Base-by-base conservation (phyloP, 2,888 invertebrate genomes). In the Agrotis puta region DNA sequence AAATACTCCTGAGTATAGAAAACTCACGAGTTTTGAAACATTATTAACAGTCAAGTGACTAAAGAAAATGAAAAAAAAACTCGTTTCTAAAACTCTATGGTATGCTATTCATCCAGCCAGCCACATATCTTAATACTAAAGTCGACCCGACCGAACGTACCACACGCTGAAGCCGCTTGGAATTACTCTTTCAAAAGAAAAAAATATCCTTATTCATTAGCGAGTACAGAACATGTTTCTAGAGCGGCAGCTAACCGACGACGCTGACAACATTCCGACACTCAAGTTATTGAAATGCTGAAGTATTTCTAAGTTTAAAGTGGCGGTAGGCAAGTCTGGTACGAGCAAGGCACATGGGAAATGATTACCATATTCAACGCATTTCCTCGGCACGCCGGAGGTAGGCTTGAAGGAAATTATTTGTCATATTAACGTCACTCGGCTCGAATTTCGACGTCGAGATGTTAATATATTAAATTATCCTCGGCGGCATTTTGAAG, bases 391-490 rank as follows among this genome's bases (percentile, higher is more conserved):
- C 87, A 83, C 82, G 68, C 81, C 87, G 86, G 87, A 89, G 88
- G 92, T 93, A 93, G 94, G 93, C 94, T 92, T 89, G 87, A 87
- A 91, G 93, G 93, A 93, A 94, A 94, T 94, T 93, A 94, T 95
- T 95, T 95, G 94, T 95, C 95, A 95, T 94, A 95, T 95, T 95
- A 95, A 95, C 93, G 95, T 95, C 95, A 94, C 92, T 94, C 82
- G 74, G 84, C 86, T 86, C 86, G 90, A 92, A 91, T 92, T 93
- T 91, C 92, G 87, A 90, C 89, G 89, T 86, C 86, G 85, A 89
- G 90, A 92, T 92, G 92, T 91, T 95, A 93, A 94, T 94, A 92
- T 92, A 94, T 94, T 93, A 91, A 93, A 93, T 94, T 93, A 92
- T 89, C 86, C 90, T 90, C 89, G 58, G 83, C 87, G 90, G 91